Conservation (phyloP, 2,888 invertebrate genomes). For the Plagodis dolabraria region DNA sequence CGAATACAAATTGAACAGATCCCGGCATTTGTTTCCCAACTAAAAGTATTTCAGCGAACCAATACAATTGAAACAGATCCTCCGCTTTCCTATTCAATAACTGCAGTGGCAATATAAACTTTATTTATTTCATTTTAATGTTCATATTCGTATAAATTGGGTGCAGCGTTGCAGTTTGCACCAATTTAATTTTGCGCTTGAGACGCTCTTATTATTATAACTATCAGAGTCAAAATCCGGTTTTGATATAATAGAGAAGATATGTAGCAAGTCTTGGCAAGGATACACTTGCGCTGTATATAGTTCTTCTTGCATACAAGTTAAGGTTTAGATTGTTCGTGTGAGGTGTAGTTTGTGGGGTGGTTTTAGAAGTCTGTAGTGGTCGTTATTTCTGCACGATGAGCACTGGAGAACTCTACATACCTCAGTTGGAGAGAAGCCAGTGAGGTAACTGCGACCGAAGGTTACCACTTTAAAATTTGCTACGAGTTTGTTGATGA, state of each 20-base stretch:
- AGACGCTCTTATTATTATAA: slow-evolving; percentile 28
- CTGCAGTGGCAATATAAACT: slow-evolving; percentile 32
- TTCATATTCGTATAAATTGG: slow-evolving; percentile 34
- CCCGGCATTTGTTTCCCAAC: slow-evolving; percentile 22
- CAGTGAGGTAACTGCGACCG: slow-evolving; percentile 25
- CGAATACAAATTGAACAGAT: slow-evolving; percentile 29
- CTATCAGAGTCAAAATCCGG: slow-evolving; percentile 35
- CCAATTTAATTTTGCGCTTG: slow-evolving; percentile 8
- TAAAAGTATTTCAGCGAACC: slow-evolving; percentile 24
- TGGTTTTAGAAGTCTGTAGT: slow-evolving; percentile 43
- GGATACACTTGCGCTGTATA: neutral
- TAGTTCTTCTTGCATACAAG: neutral
- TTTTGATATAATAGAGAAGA: slow-evolving; percentile 7
- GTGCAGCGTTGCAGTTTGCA: slow-evolving; percentile 16
- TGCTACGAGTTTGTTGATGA: slow-evolving; percentile 27
- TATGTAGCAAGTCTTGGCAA: slow-evolving; percentile 18
- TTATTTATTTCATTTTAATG: slow-evolving; percentile 37
- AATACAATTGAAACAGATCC: slow-evolving; percentile 12
- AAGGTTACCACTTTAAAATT: slow-evolving; percentile 33
- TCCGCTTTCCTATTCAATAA: slow-evolving; percentile 22
- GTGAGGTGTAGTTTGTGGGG: slow-evolving; percentile 1
- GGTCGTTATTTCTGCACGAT: slow-evolving; percentile 63
- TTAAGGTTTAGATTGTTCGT: slow-evolving; percentile 9
- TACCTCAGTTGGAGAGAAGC: slow-evolving; percentile 18
- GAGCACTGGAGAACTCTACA: slow-evolving; percentile 49